A percentile compares a stretch with the other conserved stretches of the same genome.
Conservation (phyloP, 2,113 vertebrate species). For the Calyptomena viridis region DNA sequence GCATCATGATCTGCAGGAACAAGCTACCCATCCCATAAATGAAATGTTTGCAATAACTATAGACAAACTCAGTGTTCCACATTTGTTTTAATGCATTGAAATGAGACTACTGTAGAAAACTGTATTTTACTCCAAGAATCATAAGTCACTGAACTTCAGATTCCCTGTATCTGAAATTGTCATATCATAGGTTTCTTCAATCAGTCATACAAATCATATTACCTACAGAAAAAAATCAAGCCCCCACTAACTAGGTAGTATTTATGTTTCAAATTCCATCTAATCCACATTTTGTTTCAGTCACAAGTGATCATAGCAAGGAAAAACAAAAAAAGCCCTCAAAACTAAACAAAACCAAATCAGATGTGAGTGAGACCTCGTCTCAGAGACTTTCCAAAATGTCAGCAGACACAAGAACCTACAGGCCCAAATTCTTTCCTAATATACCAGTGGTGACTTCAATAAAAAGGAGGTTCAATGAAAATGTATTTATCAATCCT, state of each 20-base stretch:
- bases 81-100: not conserved
- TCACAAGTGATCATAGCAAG: not conserved
- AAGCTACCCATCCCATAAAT: not conserved
- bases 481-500: not conserved
- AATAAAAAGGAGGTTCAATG: not conserved
- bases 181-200: not conserved
- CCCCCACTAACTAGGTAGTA: not conserved
- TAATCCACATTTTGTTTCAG: not conserved
- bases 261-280: not conserved
- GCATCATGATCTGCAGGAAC: not conserved
- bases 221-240: not conserved
- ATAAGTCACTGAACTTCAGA: not conserved
- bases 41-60: not conserved
- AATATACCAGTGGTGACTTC: not conserved
- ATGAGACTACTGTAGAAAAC: not conserved
- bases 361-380: not conserved
- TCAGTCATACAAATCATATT: not conserved
- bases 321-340: not conserved
- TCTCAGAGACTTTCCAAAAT: not conserved
- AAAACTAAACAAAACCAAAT: not conserved
- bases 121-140: not conserved
- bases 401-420: not conserved
- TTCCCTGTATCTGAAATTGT: not conserved
- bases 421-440: not conserved
- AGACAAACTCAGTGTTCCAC: not conserved